phyloP scores from a whole-genome alignment of 2,113 vertebrate species.

The Hemicordylus capensis region DNA sequence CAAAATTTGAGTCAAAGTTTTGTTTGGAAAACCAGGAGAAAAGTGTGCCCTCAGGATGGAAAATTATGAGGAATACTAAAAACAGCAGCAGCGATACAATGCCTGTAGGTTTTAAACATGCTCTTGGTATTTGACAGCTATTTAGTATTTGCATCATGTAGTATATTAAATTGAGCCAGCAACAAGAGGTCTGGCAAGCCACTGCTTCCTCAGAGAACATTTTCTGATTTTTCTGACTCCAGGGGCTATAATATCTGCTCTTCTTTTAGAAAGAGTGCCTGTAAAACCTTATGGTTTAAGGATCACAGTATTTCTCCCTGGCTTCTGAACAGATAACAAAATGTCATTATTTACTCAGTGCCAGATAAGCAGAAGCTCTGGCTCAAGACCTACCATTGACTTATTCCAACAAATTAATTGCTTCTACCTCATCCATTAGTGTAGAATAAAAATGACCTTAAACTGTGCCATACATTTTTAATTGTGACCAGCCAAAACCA shows the following conservation, averaged over 20 bases:
- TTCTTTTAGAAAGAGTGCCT: conserved; percentile 37
- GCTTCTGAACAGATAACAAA: conserved; percentile 34
- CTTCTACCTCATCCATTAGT: conserved; percentile 46
- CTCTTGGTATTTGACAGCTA: not conserved
- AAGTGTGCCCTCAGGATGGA: not conserved
- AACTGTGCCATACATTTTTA: not conserved
- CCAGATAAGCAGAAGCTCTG: conserved; percentile 48
- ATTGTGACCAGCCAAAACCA: conserved; percentile 7
- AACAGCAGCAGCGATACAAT: not conserved
- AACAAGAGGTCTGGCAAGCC: not conserved
- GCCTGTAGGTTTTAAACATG: not conserved
- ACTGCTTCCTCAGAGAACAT: not conserved
- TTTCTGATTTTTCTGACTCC: conserved; percentile 23
- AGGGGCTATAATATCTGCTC: conserved; percentile 23
- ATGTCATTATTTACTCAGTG: conserved; percentile 43
- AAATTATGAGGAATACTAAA: accelerated
- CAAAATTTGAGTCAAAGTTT: too few relatives aligned
- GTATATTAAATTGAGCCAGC: not conserved
- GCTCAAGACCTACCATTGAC: conserved; percentile 40
- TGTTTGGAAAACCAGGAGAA: not conserved
- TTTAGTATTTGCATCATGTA: not conserved
- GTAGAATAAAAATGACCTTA: conserved; percentile 38
- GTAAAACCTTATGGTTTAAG: conserved; percentile 5
- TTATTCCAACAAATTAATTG: conserved; percentile 69
- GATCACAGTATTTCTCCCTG: conserved; percentile 29